Evolutionary conservation across 37 sponge, comb jelly and placozoan genomes (phyloP), one percentile per base, ranked within the genome.

Genomic region (Haliclona indistincta): DNA sequence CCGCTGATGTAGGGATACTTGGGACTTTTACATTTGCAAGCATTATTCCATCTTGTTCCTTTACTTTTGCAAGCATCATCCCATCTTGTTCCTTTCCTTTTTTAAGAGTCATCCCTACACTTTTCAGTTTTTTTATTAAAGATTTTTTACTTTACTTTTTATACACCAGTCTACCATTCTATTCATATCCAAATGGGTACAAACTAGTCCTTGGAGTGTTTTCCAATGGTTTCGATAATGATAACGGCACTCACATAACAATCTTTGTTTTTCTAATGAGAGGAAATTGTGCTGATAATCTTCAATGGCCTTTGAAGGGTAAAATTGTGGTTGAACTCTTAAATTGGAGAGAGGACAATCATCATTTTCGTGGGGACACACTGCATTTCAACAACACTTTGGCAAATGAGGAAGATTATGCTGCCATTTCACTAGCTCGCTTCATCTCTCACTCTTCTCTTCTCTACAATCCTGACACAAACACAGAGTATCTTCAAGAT

Each of bases 231-330:
- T n/a, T n/a, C n/a, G 60, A 20, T n/a, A 20, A 20, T 25, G 60
- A 26, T 6, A 58, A 8, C 7, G 60, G 60, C 28, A 25, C 60
- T 26, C 60, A 58, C n/a, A 26, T 58, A n/a, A 25, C 60, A 25
- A 6, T 58, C 7, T n/a, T 25, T 58, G 60, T 26, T n/a, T 25
- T 6, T 7, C 25, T 58, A 11, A 58, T 58, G 60, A 58, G n/a
- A 58, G 67, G 78, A 5, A 68, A 78, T 28, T 52, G 66, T 52
- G 78, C 65, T 52, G 39, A 78, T 54, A 54, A 67, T 52, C 68
- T 78, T 1, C 49, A 43, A 39, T 78, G 66, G 66, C 68, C 78
- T 49, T 44, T 78, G 1, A 4, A 13, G 22, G 43, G 37, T 2
- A 2, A 6, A 39, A 2, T 68, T 39, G 8, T 4, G 17, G 44